A percentile compares a stretch with the other conserved stretches of the same genome.
phyloP scores from a whole-genome alignment of 2,888 invertebrate species.

The Odontothrips loti region DNA sequence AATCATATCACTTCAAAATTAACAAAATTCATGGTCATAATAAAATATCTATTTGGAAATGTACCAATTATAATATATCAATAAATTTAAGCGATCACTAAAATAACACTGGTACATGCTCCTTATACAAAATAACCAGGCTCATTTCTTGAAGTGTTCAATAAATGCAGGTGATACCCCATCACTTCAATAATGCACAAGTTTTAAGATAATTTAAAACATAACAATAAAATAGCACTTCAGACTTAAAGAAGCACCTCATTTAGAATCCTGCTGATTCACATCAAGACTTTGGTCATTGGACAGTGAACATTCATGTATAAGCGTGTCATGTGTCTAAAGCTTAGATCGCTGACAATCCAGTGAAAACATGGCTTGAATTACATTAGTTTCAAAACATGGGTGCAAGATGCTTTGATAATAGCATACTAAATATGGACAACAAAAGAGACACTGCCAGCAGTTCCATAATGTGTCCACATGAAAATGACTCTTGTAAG shows the following conservation, averaged over 20 bases:
- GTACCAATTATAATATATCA: background rate
- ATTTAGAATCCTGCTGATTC: background rate
- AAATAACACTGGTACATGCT: conserved; percentile 10
- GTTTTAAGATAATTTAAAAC: conserved; percentile 2
- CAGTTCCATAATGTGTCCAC: background rate
- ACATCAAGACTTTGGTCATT: background rate
- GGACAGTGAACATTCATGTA: background rate
- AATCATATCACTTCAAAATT: background rate
- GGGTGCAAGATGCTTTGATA: background rate
- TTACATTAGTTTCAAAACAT: background rate
- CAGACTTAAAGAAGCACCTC: conserved; percentile 18
- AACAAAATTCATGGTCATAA: conserved; percentile 8
- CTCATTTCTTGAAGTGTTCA: background rate
- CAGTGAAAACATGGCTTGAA: background rate
- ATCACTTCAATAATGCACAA: conserved; percentile 21
- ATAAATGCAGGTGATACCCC: conserved; percentile 3
- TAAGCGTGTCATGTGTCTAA: background rate
- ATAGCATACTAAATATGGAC: background rate
- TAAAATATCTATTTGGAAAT: background rate
- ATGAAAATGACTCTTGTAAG: background rate
- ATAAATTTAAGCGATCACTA: conserved; percentile 9
- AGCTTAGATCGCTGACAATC: background rate
- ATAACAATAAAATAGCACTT: conserved; percentile 17
- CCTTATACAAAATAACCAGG: background rate
- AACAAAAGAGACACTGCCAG: background rate